Base-by-base conservation (phyloP, 2,888 invertebrate genomes). In the Argyra leucocephala region DNA sequence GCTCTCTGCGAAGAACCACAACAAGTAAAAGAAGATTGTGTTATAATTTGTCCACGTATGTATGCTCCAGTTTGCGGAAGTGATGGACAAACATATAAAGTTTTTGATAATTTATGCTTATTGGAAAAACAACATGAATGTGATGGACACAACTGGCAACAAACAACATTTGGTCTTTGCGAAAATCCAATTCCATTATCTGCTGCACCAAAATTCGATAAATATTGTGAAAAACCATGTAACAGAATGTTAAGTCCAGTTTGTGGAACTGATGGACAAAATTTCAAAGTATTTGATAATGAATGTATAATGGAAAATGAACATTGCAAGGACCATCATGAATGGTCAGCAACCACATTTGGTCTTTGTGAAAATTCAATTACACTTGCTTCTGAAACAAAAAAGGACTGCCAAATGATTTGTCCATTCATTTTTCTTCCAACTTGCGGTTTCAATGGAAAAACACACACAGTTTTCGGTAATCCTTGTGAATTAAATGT, bases 21-120 rank as follows among this genome's bases (percentile, higher is more conserved):
- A 37, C 15, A 37, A 37, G 7, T 12, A 37, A 37, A 10, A 23
- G 58, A 10, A 22, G 22, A 12, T 12, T 64, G 64, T 60, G 18
- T 18, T 21, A 61, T 18, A 48, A 22, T 48, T 6, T 64, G 64
- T 21, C 36, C 61, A 5, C 22, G 22, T 2, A 58, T 57, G 31
- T 64, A 21, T 2, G 57, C 22, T 12, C 64, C 60, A 15, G 64
- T 64, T 10, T 64, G 64, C 21, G 64, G 60, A 12, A 60, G 6
- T 1, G 31, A 64, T 64, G 64, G 64, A 23, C 9, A 61, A 37
- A 31, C 22, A 37, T 37, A 3, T 22, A 64, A 59, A 61, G 9
- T 22, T 15, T 64, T 64, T 22, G 48, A 23, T 5, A 64, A 36
- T 15, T 3, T 22, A 18, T 64, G 64, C 22, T 3, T 64, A 5